These are phyloP conservation scores for Nesogale talazaci DNA, from an alignment of 2,113 vertebrate genomes.

Conservation along the genomic window DNA sequence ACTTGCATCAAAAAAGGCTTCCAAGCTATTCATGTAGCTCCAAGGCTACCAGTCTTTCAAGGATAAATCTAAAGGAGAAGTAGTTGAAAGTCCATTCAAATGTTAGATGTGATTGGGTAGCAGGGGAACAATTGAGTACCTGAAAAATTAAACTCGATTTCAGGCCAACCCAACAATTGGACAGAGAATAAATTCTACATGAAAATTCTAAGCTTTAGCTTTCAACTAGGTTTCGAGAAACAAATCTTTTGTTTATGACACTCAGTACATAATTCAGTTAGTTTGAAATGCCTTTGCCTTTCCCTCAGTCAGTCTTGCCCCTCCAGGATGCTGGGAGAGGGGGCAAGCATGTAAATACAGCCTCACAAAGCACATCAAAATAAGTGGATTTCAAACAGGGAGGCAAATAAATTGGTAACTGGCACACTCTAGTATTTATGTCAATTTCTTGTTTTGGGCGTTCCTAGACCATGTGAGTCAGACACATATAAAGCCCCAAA, in stretches of 20 bases:
- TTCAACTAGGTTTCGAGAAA: constrained; percentile 39
- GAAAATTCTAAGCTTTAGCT: constrained; percentile 4
- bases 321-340: no score
- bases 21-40: background rate
- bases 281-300: background rate
- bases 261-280: constrained; percentile 4
- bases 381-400: no score
- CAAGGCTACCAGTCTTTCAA: background rate
- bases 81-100: constrained; percentile 5
- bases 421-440: no score
- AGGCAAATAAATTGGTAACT: no score
- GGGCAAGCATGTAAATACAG: background rate
- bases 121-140: constrained; percentile 17
- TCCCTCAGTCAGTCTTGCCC: background rate
- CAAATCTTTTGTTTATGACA: background rate
- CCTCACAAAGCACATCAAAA: background rate
- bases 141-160: constrained; percentile 33
- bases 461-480: no score
- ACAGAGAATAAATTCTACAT: background rate
- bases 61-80: constrained; percentile 6
- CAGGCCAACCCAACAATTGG: background rate
- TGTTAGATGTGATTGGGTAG: background rate
- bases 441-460: no score
- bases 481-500: no score
- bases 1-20: background rate